These are phyloP conservation scores for Catharus fuscescens DNA, from an alignment of 2,113 vertebrate species.

Conservation along the genomic window DNA sequence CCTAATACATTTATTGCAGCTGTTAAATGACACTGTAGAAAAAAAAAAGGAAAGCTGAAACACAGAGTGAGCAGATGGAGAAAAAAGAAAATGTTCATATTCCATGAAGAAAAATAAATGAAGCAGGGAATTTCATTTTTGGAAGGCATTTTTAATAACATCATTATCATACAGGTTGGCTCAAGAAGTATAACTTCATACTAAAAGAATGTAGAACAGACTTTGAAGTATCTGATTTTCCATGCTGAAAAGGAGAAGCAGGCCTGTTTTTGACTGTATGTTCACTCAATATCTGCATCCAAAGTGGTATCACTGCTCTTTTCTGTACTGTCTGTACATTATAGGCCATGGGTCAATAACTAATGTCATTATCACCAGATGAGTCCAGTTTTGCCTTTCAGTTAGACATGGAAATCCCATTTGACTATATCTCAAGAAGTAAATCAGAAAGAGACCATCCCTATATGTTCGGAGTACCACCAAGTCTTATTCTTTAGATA, in stretches of 20 bases:
- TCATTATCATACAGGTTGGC: background rate
- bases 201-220: slow-evolving; percentile 14
- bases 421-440: background rate
- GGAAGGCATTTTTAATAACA: background rate
- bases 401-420: background rate
- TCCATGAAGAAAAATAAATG: slow-evolving; percentile 6
- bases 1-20: background rate
- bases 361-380: background rate
- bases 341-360: background rate
- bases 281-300: background rate
- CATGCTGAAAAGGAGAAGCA: background rate
- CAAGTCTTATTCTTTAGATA: background rate
- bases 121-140: slow-evolving; percentile 13
- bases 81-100: background rate
- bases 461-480: background rate
- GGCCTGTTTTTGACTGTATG: background rate
- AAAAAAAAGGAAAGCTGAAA: background rate
- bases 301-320: background rate
- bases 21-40: background rate
- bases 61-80: background rate
- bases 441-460: background rate
- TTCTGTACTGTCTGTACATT: background rate
- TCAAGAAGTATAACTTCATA: background rate
- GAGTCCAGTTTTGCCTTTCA: background rate
- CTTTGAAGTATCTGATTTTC: background rate